These are phyloP conservation scores for Acheta domesticus DNA, from an alignment of 2,888 invertebrate species.

Conservation along the genomic window DNA sequence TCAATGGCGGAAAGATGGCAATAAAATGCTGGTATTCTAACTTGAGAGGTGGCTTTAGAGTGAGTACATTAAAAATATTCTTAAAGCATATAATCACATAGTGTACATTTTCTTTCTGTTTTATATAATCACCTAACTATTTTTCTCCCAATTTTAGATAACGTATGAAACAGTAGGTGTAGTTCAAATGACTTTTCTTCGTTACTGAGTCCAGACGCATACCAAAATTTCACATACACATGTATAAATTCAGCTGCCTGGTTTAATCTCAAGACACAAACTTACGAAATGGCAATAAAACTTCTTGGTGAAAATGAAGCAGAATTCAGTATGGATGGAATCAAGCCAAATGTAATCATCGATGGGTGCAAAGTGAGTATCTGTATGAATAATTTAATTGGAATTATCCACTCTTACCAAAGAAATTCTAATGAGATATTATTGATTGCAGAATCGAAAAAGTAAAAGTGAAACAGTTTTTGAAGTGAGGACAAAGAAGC, in stretches of 20 bases:
- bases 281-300: constrained; percentile 59
- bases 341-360: constrained; percentile 58
- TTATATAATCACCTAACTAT: constrained; percentile 45
- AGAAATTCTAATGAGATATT: too few species aligned
- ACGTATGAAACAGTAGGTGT: constrained; percentile 74
- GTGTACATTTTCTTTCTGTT: not conserved
- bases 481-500: constrained; percentile 67
- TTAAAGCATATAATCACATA: not conserved
- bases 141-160: constrained; percentile 57
- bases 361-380: constrained; percentile 73
- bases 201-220: constrained; percentile 70
- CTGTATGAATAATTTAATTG: too few species aligned
- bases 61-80: constrained; percentile 44
- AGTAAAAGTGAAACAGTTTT: constrained; percentile 68
- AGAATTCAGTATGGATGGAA: constrained; percentile 61
- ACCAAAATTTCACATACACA: constrained; percentile 83
- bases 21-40: constrained; percentile 66
- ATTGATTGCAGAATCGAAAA: constrained; percentile 52
- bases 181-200: constrained; percentile 77
- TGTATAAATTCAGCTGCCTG: constrained; percentile 76
- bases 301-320: constrained; percentile 71
- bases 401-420: not conserved
- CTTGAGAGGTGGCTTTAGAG: constrained; percentile 65
- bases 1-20: constrained; percentile 59
- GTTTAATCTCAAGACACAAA: constrained; percentile 51